These are phyloP conservation scores for Psittacula echo DNA, from an alignment of 2,797 vertebrate species.

Conservation along the genomic window DNA sequence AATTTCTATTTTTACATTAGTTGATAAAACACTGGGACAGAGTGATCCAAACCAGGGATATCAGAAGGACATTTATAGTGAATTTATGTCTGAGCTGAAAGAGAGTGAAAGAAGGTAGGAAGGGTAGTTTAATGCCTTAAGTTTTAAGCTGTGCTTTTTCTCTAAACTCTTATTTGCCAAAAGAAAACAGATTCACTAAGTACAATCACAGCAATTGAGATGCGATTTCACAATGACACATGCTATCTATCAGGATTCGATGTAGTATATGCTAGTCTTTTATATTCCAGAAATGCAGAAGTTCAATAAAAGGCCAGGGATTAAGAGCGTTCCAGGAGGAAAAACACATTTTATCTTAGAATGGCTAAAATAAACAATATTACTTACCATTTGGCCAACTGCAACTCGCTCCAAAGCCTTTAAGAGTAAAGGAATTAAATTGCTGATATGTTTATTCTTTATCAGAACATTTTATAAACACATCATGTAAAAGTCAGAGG, in stretches of 20 bases:
- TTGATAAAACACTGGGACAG: slow-evolving; percentile 28
- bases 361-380: slow-evolving; percentile 73
- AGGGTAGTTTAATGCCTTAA: not conserved
- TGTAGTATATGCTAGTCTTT: slow-evolving; percentile 36
- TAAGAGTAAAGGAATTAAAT: slow-evolving; percentile 68
- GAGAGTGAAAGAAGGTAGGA: not conserved
- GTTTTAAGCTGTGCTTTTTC: not conserved
- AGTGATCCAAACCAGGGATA: slow-evolving; percentile 38
- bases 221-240: slow-evolving; percentile 14
- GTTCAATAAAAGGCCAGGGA: slow-evolving; percentile 77
- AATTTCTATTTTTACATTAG: slow-evolving; percentile 26
- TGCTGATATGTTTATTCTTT: slow-evolving; percentile 72
- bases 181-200: slow-evolving; percentile 44
- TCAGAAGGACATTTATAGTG: not conserved
- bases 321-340: slow-evolving; percentile 61
- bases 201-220: slow-evolving; percentile 50
- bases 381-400: slow-evolving; percentile 84
- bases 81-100: slow-evolving; percentile 40
- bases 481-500: slow-evolving; percentile 57
- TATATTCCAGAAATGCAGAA: slow-evolving; percentile 48
- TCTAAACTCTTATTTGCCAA: slow-evolving; percentile 12
- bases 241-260: slow-evolving; percentile 41
- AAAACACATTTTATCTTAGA: slow-evolving; percentile 56
- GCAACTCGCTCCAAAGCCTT: slow-evolving; percentile 84
- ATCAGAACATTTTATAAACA: slow-evolving; percentile 74